Base-by-base conservation (phyloP, 2,113 vertebrate genomes). In the Elachura formosa region DNA sequence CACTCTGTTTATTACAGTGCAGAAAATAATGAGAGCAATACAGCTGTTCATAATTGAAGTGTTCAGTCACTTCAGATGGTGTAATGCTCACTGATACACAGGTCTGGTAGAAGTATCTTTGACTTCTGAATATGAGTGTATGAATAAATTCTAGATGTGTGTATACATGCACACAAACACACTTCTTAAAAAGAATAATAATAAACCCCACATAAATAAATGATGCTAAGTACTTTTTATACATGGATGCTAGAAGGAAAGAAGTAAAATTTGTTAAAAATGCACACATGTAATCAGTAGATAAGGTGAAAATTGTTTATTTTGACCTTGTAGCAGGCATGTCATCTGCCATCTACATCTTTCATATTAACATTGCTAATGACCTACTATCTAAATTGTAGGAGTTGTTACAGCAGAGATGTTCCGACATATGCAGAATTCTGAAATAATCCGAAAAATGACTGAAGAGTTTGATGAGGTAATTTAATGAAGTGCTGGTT, bases 391-490 rank as follows among this genome's bases (percentile, higher is more conserved):
- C 90, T 97, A 33, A 94, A 87, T 97, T 95, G 89, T 94, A 99
- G 99, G 99, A 96, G 99, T 99, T 96, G 99, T 99, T 94, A 98
- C 98, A 95, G 99, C 98, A 90, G 99, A 99, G 97, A 99, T 99
- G 99, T 99, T 99, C 96, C 98, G 99, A 83, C 99, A 99, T 93
- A 99, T 99, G 99, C 99, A 99, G 97, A 99, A 99, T 97, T 99
- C 99, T 93, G 99, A 99, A 98, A 99, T 99, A 97, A 99, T 99
- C 97, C 98, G 99, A 92, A 99, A 99, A 98, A 99, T 99, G 99
- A 99, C 99, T 45, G 99, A 99, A 96, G 99, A 99, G 96, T 99
- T 99, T 97, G 99, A 99, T 97, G 99, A 99, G 99, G 99, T 99
- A 98, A 97, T 23, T 90, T 86, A 67, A 64, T 79, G 48, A 73